Percentiles rank a stretch among this genome's conserved stretches.
These are phyloP conservation scores for Pituophis catenifer DNA, from an alignment of 2,113 vertebrate genomes.

Conservation along the genomic window DNA sequence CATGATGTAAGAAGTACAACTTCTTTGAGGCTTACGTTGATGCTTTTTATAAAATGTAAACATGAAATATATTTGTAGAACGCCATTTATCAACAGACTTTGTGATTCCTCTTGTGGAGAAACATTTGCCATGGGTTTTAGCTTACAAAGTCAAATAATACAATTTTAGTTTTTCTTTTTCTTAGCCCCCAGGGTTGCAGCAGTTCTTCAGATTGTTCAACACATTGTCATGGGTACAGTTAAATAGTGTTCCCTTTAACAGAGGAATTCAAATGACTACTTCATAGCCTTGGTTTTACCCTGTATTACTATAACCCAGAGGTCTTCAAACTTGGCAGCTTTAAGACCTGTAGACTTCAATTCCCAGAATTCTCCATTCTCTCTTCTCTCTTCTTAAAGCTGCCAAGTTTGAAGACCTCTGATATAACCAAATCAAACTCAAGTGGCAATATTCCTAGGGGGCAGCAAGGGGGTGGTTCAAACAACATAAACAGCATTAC, in stretches of 20 bases:
- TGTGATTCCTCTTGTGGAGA: not conserved
- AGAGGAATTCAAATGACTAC: not conserved
- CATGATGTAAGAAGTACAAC: not conserved
- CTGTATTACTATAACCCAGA: not conserved
- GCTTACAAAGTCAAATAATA: not conserved
- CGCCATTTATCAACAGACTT: not conserved
- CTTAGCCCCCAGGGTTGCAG: not conserved
- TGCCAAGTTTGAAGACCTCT: too few species aligned
- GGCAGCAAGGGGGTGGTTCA: not conserved
- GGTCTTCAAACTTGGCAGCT: too few species aligned
- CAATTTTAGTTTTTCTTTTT: not conserved
- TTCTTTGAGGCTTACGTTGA: not conserved
- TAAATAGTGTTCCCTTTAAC: conserved; percentile 15
- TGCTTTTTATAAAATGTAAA: conserved; percentile 13
- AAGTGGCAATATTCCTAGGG: not conserved
- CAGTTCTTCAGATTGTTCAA: not conserved
- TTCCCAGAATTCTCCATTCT: too few species aligned
- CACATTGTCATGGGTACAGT: not conserved
- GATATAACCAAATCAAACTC: not conserved
- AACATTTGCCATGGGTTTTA: conserved; percentile 24
- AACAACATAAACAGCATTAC: not conserved
- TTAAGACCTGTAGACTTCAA: too few species aligned
- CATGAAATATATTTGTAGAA: conserved; percentile 3
- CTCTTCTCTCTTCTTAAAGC: too few species aligned
- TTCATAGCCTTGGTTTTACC: not conserved